Evolutionary conservation across 2,888 invertebrate species (phyloP).

Genomic region (Eupsilia transversa): DNA sequence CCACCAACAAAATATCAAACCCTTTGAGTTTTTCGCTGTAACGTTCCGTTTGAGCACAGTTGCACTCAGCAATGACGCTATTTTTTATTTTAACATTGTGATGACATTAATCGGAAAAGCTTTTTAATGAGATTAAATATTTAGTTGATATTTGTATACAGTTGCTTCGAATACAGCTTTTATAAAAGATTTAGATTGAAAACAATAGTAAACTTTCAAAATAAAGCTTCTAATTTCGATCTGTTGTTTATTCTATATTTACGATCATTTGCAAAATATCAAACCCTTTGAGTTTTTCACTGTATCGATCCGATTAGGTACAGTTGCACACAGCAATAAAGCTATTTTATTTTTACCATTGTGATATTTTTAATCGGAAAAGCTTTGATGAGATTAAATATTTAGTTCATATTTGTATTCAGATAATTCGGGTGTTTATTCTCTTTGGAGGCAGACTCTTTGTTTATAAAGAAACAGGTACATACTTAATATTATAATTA

Average conservation of each 20-base stretch:
- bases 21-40: conserved; percentile 42
- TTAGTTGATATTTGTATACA: background rate
- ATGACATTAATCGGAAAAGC: background rate
- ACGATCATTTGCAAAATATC: conserved; percentile 63
- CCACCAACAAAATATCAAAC: conserved; percentile 51
- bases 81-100: conserved; percentile 13
- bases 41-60: conserved; percentile 8
- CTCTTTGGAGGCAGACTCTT: background rate
- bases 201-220: background rate
- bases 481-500: background rate
- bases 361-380: background rate
- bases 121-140: conserved; percentile 13
- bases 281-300: conserved; percentile 44
- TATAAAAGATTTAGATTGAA: conserved; percentile 7
- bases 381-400: conserved; percentile 10
- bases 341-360: conserved; percentile 8
- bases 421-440: background rate
- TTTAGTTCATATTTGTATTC: background rate
- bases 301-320: conserved; percentile 17
- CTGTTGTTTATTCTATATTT: background rate
- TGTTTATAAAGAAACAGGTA: background rate
- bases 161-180: background rate
- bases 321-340: background rate
- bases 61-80: background rate
- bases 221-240: background rate